These are phyloP conservation scores for Apodemus sylvaticus DNA, from an alignment of 2,113 vertebrate species.

Conservation along the genomic window DNA sequence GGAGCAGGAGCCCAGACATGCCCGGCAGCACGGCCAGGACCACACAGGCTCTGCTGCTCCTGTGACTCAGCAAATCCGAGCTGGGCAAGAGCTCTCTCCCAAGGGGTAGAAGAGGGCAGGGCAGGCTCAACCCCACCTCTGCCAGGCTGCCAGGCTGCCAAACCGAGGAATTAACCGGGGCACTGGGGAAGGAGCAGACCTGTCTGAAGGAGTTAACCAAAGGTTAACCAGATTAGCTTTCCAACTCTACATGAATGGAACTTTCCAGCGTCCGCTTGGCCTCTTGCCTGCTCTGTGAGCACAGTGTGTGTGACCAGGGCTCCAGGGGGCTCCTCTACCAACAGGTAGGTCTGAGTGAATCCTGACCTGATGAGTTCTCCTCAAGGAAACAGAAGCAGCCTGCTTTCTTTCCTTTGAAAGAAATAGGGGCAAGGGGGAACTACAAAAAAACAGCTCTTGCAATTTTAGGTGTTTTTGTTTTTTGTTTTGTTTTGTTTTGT, in stretches of 20 bases:
- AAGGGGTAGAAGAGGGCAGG: constrained; percentile 17
- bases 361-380: constrained; percentile 29
- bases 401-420: constrained; percentile 38
- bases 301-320: neutral
- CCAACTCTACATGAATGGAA: neutral
- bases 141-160: neutral
- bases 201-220: neutral
- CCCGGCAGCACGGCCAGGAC: neutral
- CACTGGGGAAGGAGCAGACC: neutral
- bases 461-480: constrained; percentile 31
- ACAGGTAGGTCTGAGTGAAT: neutral
- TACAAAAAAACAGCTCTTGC: neutral
- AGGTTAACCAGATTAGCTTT: neutral
- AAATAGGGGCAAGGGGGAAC: neutral
- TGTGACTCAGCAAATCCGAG: constrained; percentile 63
- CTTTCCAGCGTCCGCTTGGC: neutral
- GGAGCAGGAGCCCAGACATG: neutral
- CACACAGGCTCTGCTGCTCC: neutral
- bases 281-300: neutral
- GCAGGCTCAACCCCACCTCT: neutral
- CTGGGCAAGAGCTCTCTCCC: neutral
- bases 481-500: neutral
- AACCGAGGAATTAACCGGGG: neutral
- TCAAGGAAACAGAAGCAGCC: neutral
- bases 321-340: neutral